phyloP scores from a whole-genome alignment of 2,113 vertebrate genomes.

The Cyanocitta stelleri region DNA sequence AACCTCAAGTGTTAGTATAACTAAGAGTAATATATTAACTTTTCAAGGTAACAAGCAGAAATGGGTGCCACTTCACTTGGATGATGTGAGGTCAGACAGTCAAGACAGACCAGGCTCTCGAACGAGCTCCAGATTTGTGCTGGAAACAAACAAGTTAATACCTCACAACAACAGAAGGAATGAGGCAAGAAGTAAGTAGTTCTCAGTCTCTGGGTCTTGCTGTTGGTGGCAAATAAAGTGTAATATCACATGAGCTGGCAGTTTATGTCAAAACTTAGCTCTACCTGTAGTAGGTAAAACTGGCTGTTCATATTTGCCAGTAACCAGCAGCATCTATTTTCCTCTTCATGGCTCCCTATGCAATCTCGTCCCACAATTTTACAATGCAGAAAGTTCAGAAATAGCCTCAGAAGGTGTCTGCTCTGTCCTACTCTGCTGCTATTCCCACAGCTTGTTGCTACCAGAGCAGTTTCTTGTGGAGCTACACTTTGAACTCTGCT shows the following conservation, averaged over 20 bases:
- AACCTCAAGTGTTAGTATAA: background rate
- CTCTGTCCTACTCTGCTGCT: background rate
- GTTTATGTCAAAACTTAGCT: background rate
- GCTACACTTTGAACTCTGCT: slow-evolving; percentile 3
- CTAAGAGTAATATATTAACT: slow-evolving; percentile 33
- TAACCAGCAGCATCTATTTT: background rate
- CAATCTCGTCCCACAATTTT: background rate
- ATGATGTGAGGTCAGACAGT: slow-evolving; percentile 76
- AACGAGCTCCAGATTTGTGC: slow-evolving; percentile 64
- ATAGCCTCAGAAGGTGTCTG: background rate
- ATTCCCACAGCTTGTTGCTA: background rate
- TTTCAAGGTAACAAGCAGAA: slow-evolving; percentile 88
- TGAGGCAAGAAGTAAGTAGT: slow-evolving; percentile 82
- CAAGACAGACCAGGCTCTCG: slow-evolving; percentile 72
- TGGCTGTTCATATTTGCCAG: background rate
- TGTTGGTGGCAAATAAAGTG: background rate
- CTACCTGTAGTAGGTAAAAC: background rate
- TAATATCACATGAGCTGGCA: background rate
- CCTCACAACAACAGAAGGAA: slow-evolving; percentile 75
- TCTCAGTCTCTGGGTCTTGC: background rate
- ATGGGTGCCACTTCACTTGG: slow-evolving; percentile 88
- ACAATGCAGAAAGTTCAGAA: background rate
- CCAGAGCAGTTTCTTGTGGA: background rate
- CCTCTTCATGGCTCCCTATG: background rate
- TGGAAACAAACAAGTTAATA: slow-evolving; percentile 73